Base-by-base conservation (phyloP, 2,797 vertebrate genomes). In the Danio albolineatus region DNA sequence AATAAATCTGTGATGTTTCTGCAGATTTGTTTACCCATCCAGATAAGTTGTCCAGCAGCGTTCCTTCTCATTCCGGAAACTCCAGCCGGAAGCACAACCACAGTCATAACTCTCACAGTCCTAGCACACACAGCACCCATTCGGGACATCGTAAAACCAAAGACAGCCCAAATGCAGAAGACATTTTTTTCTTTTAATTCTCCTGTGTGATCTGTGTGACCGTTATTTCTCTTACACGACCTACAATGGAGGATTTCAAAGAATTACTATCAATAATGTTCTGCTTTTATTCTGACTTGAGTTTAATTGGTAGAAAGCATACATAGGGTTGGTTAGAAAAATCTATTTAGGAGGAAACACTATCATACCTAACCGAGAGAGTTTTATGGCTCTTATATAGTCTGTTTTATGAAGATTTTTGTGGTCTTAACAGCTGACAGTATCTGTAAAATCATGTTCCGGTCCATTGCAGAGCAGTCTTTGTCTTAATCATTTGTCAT, bases 181-280 rank as follows among this genome's bases (percentile, higher is more conserved):
- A 94, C 3, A 91, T 95, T 0, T 92, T 96, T 77, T 96, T 94
- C 87, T 93, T 97, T 86, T 98, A 84, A 87, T 4, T 14, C 10
- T 7, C 14, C 65, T 5, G 44, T 39, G 48, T n/a, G 10, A 46
- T 56, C 39, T n/a, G 48, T 17, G 0, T 7, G 21, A 44, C 8
- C 17, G 14, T 4, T 54, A 14, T 64, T 54, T 6, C 46, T 28
- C 17, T 53, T 8, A 62, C 56, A 9, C 53, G 28, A 71, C 13
- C 6, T 60, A 7, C 2, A 57, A 10, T 8, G 12, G 13, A 0
- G 2, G 6, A 54, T 28, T 13, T 28, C 12, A 3, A 61, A 48
- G 12, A 13, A 36, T 54, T 5, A 0, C 10, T 48, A 49, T 10
- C 12, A 6, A 44, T 19, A 16, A 2, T 43, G 56, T 72, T 46